Base-by-base conservation (phyloP, 2,113 vertebrate species). In the Gorsachius goisagi region DNA sequence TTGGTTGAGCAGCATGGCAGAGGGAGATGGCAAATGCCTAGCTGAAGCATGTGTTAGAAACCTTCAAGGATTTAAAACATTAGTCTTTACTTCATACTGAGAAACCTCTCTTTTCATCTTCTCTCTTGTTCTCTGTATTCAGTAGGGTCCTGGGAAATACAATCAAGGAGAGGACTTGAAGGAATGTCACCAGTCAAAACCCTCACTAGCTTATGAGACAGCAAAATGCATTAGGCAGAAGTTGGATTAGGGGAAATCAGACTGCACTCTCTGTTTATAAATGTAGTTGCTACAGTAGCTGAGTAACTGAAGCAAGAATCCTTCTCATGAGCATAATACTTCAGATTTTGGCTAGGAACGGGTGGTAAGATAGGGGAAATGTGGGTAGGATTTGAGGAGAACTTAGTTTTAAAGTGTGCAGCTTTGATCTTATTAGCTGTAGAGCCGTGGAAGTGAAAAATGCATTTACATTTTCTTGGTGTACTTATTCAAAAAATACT, bases 401-500 rank as follows among this genome's bases (percentile, higher is more conserved):
- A 5, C 21, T 81, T 80, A 32, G 2, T 74, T 58, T 88, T 56
- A 12, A 53, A 55, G 37, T 37, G 4, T 45, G 20, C 73, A 82
- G 17, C 4, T 11, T 55, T 47, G 32, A 5, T 75, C 5, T 15
- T 67, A 13, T 2, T 75, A 79, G 27, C 27, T 32, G 6, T 37
- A 56, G 26, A n/a, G 30, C 6, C 18, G 8, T 39, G 24, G 20
- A 26, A 7, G 3, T 77, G 50, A 66, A 67, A 84, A 80, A 53
- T 1, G 0, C 55, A 7, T 77, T 84, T 39, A 44, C 35, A 45
- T 49, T 63, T 74, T 9, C 3, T 5, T 71, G 44, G 23, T 16
- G 19, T 35, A 2, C 4, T 27, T 68, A 28, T 47, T 33, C 32
- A 33, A 68, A 64, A 69, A 82, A 55, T 8, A 9, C 0, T 0